Conservation (phyloP, 2,797 vertebrate species). For the Pelobates cultripes region DNA sequence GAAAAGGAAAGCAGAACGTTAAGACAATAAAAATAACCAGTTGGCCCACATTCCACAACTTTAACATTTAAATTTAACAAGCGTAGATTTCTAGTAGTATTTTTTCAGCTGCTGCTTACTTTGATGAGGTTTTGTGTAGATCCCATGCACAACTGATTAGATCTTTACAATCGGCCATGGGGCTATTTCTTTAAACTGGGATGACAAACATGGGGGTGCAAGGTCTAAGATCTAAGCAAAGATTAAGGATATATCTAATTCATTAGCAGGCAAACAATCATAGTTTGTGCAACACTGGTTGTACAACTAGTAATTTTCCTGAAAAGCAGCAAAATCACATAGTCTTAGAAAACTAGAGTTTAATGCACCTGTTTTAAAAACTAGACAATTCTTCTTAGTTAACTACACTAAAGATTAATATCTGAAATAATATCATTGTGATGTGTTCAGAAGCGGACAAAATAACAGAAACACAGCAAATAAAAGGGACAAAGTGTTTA, state of each 20-base stretch:
- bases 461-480: no score
- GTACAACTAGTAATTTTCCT: no score
- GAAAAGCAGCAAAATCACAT: no score
- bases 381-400: no score
- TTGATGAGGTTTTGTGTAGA: conserved; percentile 5
- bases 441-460: no score
- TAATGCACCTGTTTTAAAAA: no score
- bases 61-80: neutral
- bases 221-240: neutral
- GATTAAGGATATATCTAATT: neutral
- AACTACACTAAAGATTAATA: no score
- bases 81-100: conserved; percentile 35
- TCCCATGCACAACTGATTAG: conserved; percentile 14
- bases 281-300: no score
- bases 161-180: conserved; percentile 3
- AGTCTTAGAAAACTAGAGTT: no score
- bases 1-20: conserved; percentile 12
- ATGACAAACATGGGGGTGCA: neutral
- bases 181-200: neutral
- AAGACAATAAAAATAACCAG: rapidly evolving
- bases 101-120: conserved; percentile 19
- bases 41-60: conserved; percentile 18
- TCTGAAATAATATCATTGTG: no score
- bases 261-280: neutral
- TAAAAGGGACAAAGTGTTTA: no score